Conservation (phyloP, 2,888 invertebrate genomes). For the Aleiodes alternator region DNA sequence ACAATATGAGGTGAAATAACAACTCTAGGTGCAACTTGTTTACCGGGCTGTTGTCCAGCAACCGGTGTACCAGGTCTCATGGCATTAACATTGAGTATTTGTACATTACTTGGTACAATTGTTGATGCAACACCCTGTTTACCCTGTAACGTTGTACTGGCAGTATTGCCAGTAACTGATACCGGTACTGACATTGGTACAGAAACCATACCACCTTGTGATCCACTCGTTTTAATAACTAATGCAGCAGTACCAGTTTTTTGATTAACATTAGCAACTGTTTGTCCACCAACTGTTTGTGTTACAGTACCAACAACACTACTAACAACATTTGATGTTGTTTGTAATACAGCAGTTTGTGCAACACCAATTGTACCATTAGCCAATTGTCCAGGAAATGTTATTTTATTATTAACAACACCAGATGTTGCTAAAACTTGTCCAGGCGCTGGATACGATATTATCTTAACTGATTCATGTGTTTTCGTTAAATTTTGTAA, state of each 20-base stretch:
- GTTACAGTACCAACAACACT: conserved; percentile 59
- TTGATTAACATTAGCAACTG: conserved; percentile 64
- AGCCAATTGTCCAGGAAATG: conserved; percentile 75
- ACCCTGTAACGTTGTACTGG: conserved; percentile 67
- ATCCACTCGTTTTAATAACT: conserved; percentile 74
- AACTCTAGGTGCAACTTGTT: conserved; percentile 85
- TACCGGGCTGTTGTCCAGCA: conserved; percentile 81
- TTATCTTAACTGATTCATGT: conserved; percentile 74
- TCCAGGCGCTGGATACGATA: conserved; percentile 69
- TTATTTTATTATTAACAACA: conserved; percentile 72
- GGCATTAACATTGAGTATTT: conserved; percentile 85
- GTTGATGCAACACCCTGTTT: conserved; percentile 77
- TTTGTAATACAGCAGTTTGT: conserved; percentile 77
- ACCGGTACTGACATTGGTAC: conserved; percentile 74
- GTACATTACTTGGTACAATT: conserved; percentile 85
- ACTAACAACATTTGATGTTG: conserved; percentile 75
- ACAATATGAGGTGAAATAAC: conserved; percentile 91
- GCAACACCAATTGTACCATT: conserved; percentile 84
- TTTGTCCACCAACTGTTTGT: conserved; percentile 61
- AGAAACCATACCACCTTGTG: conserved; percentile 73
- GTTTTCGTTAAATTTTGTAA: conserved; percentile 61
- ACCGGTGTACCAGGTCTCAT: conserved; percentile 85
- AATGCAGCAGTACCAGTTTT: conserved; percentile 73
- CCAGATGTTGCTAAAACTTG: conserved; percentile 72
- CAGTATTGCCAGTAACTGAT: conserved; percentile 61